Base-by-base conservation (phyloP, 2,113 vertebrate genomes). In the Sporophila hypoxantha region DNA sequence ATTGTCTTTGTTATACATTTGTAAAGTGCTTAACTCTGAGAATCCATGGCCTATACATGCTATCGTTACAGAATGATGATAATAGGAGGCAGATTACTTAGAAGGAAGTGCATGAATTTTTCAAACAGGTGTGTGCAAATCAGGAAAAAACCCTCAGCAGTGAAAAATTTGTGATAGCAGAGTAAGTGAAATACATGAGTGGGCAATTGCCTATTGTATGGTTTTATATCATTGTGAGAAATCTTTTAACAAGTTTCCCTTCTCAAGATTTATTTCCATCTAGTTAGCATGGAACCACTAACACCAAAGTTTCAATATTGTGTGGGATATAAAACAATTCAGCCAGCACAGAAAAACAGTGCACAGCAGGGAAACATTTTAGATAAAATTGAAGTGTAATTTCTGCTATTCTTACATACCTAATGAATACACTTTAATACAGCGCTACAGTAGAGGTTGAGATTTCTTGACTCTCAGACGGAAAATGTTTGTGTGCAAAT, bases 361-460 rank as follows among this genome's bases (percentile, higher is more conserved):
- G 67, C 76, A 83, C 80, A 92, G 82, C 80, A 94, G 89, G 79
- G 67, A 96, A 93, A 87, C 39, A 79, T 84, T 84, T 92, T 81
- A 94, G 76, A 87, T 85, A 92, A 95, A 94, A 93, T 22, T 64
- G 49, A 93, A 93, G 49, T 68, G 23, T 79, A 88, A 94, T 94
- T 91, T 92, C 56, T 92, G 61, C 53, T 76, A 87, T 85, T 94
- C 71, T 89, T 55, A 89, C 57, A 85, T 80, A 75, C 36, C 32
- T 93, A 92, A 94, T 77, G 29, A 96, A 95, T 89, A 17, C 18
- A 73, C 60, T 94, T 95, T 93, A 94, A 91, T 94, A 93, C 44
- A 91, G 23, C 17, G 83, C 41, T n/a, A 89, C 60, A 83, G 36
- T 47, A 80, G 52, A 82, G 27, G 37, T 2, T 25, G 36, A 66